Evolutionary conservation across 2,797 vertebrate genomes (phyloP).

Genomic region (Numenius phaeopus): DNA sequence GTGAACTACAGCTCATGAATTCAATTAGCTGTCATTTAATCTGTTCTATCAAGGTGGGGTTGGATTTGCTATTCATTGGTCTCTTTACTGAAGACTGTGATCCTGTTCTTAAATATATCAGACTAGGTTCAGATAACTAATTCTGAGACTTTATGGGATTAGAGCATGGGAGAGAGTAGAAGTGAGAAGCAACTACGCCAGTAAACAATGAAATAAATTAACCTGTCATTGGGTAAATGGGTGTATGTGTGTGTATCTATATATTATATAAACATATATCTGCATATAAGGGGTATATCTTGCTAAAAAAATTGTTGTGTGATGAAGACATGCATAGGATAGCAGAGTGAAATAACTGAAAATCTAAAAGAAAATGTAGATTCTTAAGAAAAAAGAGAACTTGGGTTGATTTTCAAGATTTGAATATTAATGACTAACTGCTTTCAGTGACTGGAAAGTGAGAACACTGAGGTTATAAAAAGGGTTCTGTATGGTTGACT

Average conservation of each 20-base stretch:
- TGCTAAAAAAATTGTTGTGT: background rate
- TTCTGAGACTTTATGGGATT: background rate
- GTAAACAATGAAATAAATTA: background rate
- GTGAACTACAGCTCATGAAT: background rate
- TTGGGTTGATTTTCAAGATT: background rate
- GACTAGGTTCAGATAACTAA: background rate
- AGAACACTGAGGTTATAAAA: background rate
- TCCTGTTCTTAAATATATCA: background rate
- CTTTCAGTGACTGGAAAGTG: background rate
- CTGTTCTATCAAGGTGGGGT: background rate
- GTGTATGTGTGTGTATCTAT: accelerated
- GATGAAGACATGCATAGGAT: background rate
- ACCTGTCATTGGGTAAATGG: background rate
- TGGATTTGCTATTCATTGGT: background rate
- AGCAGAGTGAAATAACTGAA: background rate
- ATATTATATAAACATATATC: background rate
- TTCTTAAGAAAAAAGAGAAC: background rate
- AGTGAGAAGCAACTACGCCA: background rate
- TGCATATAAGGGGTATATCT: background rate
- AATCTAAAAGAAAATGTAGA: background rate
- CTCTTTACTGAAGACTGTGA: background rate
- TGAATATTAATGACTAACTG: background rate
- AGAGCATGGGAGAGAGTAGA: background rate
- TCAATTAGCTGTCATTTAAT: background rate
- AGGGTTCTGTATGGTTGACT: background rate